These are phyloP conservation scores for Gymnodraco acuticeps DNA, from an alignment of 2,797 vertebrate species.

Conservation along the genomic window DNA sequence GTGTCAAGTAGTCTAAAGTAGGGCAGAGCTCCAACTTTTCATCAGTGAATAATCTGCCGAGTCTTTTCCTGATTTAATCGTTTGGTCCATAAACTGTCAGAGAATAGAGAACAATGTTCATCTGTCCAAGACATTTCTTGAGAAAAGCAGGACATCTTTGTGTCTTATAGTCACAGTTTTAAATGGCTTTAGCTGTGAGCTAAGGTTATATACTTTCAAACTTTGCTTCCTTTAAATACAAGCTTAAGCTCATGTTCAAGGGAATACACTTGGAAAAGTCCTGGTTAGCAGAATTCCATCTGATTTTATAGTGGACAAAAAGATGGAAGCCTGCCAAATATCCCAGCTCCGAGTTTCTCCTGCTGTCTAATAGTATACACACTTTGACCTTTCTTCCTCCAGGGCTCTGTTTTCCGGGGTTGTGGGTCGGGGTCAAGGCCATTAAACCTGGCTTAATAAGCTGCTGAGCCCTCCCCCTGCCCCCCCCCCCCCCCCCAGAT, in stretches of 20 bases:
- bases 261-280: slow-evolving; percentile 50
- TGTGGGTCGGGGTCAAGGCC: slow-evolving; percentile 63
- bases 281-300: slow-evolving; percentile 44
- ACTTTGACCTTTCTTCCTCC: slow-evolving; percentile 67
- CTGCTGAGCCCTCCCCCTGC: slow-evolving; percentile 42
- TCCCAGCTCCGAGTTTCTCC: slow-evolving; percentile 27
- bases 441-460: slow-evolving; percentile 76
- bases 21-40: too few species aligned
- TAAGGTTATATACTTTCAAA: slow-evolving; percentile 58
- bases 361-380: slow-evolving; percentile 57
- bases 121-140: too few species aligned
- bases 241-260: slow-evolving; percentile 60
- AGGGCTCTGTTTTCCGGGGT: slow-evolving; percentile 49
- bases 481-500: slow-evolving; percentile 22
- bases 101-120: too few species aligned
- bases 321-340: slow-evolving; percentile 49
- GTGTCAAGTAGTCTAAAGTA: slow-evolving; percentile 18
- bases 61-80: too few species aligned
- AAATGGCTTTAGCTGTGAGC: slow-evolving; percentile 52
- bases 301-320: slow-evolving; percentile 43
- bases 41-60: too few species aligned
- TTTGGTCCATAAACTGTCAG: too few species aligned
- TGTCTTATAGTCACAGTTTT: slow-evolving; percentile 32
- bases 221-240: slow-evolving; percentile 50
- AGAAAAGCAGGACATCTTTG: not conserved